Evolutionary conservation across 2,113 vertebrate species (phyloP).

Genomic region (Prochilodus magdalenae): DNA sequence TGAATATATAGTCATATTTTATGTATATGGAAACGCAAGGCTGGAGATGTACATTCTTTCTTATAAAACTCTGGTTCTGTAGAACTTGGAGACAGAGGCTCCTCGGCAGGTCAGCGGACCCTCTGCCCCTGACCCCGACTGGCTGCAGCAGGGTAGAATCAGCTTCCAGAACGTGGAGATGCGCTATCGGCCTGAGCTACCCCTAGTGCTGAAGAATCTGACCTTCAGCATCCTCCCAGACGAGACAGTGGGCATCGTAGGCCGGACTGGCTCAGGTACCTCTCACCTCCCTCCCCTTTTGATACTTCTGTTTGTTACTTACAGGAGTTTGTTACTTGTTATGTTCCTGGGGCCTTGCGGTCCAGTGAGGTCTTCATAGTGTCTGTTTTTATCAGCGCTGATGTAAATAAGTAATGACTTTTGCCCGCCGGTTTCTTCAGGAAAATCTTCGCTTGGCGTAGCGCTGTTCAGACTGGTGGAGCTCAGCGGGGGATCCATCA

Average conservation of each 20-base stretch:
- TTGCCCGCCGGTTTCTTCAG: slow-evolving; percentile 58
- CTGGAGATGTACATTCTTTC: neutral
- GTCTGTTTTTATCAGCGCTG: slow-evolving; percentile 15
- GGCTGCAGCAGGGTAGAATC: slow-evolving; percentile 78
- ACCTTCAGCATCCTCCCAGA: slow-evolving; percentile 77
- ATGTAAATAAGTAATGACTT: slow-evolving; percentile 13
- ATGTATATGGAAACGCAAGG: too few relatives aligned
- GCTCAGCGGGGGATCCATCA: slow-evolving; percentile 76
- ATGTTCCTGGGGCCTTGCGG: neutral
- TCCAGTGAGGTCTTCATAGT: slow-evolving; percentile 1
- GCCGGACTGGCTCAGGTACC: slow-evolving; percentile 82
- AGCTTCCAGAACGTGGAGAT: slow-evolving; percentile 80
- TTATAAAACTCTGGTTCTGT: slow-evolving; percentile 32
- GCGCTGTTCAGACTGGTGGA: slow-evolving; percentile 82
- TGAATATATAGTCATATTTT: too few relatives aligned
- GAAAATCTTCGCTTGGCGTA: slow-evolving; percentile 81
- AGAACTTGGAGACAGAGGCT: slow-evolving; percentile 79
- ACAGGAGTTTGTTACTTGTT: neutral
- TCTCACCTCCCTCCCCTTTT: neutral
- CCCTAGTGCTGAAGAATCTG: slow-evolving; percentile 78
- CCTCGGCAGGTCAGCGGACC: slow-evolving; percentile 59
- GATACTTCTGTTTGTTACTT: neutral
- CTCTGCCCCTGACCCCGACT: slow-evolving; percentile 67
- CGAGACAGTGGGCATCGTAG: slow-evolving; percentile 82
- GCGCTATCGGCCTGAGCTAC: slow-evolving; percentile 77